phyloP scores from a whole-genome alignment of 37 sponge, comb jelly and placozoan species.

The Lycopodina hypogea region DNA sequence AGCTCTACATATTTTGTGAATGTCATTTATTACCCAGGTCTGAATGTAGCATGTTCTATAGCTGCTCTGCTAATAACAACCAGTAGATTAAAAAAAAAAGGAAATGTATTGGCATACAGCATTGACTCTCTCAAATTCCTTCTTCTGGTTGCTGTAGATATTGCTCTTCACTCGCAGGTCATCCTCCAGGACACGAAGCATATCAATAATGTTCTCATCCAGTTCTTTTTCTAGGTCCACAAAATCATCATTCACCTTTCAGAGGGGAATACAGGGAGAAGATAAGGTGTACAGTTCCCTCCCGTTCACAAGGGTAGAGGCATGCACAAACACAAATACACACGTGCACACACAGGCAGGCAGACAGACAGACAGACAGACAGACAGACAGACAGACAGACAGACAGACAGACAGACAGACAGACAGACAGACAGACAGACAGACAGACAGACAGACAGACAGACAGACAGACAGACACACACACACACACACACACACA shows the following conservation, averaged over 20 bases:
- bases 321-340: constrained; percentile 20
- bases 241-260: neutral
- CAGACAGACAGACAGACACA: constrained; percentile 27
- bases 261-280: too few species aligned
- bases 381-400: constrained; percentile 35
- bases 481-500: too few species aligned
- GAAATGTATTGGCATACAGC: too few species aligned
- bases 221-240: constrained; percentile 1
- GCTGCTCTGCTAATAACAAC: too few species aligned
- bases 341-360: too few species aligned
- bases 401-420: constrained; percentile 49
- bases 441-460: constrained; percentile 14
- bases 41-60: too few species aligned
- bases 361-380: too few species aligned
- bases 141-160: constrained; percentile 39
- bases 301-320: neutral
- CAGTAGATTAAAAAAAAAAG: too few species aligned
- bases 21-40: too few species aligned
- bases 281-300: too few species aligned
- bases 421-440: constrained; percentile 38
- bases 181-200: constrained; percentile 22
- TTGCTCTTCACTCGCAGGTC: constrained; percentile 30
- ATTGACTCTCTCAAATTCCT: constrained; percentile 18
- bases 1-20: too few species aligned
- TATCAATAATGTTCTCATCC: constrained; percentile 28